A percentile compares a stretch with the other conserved stretches of the same genome.
phyloP scores from a whole-genome alignment of 2,797 vertebrate genomes.

The Urocyon cinereoargenteus region DNA sequence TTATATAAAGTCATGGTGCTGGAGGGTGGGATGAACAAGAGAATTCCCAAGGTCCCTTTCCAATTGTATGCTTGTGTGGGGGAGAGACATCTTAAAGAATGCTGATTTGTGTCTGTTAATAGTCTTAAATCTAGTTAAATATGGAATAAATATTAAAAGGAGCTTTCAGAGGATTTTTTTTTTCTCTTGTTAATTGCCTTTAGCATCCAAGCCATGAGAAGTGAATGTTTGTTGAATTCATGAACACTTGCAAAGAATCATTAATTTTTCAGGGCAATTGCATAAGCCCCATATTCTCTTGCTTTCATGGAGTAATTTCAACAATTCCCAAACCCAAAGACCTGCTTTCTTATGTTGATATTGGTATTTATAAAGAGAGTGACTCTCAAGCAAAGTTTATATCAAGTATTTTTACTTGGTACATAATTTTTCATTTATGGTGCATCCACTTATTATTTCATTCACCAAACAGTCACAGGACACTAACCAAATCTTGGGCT shows the following conservation, averaged over 20 bases:
- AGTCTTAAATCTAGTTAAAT: background rate
- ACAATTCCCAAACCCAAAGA: background rate
- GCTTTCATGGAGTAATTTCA: background rate
- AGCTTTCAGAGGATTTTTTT: background rate
- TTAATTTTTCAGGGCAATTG: slow-evolving; percentile 66
- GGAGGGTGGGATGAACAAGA: background rate
- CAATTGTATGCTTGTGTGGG: background rate
- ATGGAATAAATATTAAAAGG: slow-evolving; percentile 7
- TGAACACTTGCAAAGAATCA: slow-evolving; percentile 56
- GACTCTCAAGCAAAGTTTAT: background rate
- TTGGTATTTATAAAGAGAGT: background rate
- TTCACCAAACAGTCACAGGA: background rate
- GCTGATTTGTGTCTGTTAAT: background rate
- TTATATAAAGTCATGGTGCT: background rate
- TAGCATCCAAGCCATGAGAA: background rate
- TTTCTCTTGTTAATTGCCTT: slow-evolving; percentile 23
- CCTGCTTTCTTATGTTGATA: background rate
- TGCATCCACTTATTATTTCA: background rate
- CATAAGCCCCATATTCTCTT: background rate
- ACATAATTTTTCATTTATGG: background rate
- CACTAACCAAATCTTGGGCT: background rate
- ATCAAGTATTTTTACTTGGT: background rate
- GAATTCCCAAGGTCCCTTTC: background rate
- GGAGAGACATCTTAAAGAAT: background rate
- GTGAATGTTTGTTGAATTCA: slow-evolving; percentile 35